These are phyloP conservation scores for Chaetophractus vellerosus DNA, from an alignment of 2,797 vertebrate genomes.

Conservation along the genomic window DNA sequence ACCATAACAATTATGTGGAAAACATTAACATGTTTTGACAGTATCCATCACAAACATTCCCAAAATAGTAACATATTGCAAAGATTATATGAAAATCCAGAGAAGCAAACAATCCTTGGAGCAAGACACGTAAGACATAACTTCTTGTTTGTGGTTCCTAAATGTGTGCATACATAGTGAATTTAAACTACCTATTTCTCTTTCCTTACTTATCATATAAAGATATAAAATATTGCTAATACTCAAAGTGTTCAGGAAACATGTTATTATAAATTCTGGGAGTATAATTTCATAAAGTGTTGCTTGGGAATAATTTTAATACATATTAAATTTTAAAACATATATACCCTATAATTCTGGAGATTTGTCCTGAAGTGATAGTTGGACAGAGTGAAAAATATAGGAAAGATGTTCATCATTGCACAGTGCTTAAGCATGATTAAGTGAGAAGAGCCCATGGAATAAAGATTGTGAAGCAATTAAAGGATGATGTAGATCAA, in stretches of 20 bases:
- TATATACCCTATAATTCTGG: not conserved
- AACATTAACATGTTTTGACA: not conserved
- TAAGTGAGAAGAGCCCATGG: not conserved
- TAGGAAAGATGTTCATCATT: not conserved
- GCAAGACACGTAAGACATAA: not conserved
- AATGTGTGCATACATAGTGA: not conserved
- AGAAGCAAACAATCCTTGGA: not conserved
- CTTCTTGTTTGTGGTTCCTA: not conserved
- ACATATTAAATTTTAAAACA: conserved; percentile 1
- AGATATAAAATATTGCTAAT: not conserved
- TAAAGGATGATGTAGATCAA: not conserved
- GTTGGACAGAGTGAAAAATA: not conserved
- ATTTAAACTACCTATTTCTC: not conserved
- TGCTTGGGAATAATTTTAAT: not conserved
- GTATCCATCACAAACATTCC: not conserved
- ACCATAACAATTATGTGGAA: not conserved
- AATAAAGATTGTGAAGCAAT: not conserved
- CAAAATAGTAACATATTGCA: conserved; percentile 13
- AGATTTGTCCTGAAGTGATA: not conserved
- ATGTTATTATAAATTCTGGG: conserved; percentile 25
- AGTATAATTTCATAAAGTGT: not conserved
- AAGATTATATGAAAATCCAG: not conserved
- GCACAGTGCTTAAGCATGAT: not conserved
- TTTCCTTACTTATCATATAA: not conserved
- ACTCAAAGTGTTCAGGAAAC: not conserved